Evolutionary conservation across 2,797 vertebrate species (phyloP).

Genomic region (Darevskia mixta): DNA sequence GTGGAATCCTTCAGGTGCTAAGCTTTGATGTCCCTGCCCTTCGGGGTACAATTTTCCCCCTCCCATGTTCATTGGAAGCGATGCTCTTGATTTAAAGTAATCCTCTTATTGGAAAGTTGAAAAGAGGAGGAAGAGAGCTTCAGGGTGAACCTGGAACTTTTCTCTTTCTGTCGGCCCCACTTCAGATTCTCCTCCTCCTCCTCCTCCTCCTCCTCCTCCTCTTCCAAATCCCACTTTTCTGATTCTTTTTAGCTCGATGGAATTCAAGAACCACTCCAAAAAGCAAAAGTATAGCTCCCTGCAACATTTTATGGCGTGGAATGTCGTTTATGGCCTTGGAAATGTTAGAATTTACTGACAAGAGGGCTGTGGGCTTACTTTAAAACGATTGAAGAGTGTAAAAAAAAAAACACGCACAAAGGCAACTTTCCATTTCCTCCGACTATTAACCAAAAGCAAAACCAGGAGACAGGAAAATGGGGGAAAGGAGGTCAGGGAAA

Average conservation of each 20-base stretch:
- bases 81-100: constrained; percentile 80
- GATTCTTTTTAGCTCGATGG: constrained; percentile 61
- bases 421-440: constrained; percentile 53
- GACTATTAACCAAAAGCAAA: constrained; percentile 35
- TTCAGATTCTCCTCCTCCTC: constrained; percentile 52
- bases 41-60: constrained; percentile 67
- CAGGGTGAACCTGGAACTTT: constrained; percentile 64
- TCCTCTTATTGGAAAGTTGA: constrained; percentile 54
- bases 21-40: constrained; percentile 81
- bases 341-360: constrained; percentile 64
- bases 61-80: constrained; percentile 75
- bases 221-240: constrained; percentile 8
- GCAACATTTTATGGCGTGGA: constrained; percentile 77
- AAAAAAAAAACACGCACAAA: constrained; percentile 35
- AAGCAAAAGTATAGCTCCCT: constrained; percentile 77
- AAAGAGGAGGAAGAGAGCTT: constrained; percentile 68
- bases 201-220: not conserved
- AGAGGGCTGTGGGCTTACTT: constrained; percentile 53
- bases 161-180: constrained; percentile 65
- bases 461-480: not conserved
- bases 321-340: constrained; percentile 71
- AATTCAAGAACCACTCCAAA: constrained; percentile 70
- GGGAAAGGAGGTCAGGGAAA: not conserved
- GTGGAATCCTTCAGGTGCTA: constrained; percentile 81
- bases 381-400: constrained; percentile 44